Percentiles rank a stretch among this genome's conserved stretches.
Conservation (phyloP, 2,797 vertebrate species). For the Oceanodroma leucorhoa region DNA sequence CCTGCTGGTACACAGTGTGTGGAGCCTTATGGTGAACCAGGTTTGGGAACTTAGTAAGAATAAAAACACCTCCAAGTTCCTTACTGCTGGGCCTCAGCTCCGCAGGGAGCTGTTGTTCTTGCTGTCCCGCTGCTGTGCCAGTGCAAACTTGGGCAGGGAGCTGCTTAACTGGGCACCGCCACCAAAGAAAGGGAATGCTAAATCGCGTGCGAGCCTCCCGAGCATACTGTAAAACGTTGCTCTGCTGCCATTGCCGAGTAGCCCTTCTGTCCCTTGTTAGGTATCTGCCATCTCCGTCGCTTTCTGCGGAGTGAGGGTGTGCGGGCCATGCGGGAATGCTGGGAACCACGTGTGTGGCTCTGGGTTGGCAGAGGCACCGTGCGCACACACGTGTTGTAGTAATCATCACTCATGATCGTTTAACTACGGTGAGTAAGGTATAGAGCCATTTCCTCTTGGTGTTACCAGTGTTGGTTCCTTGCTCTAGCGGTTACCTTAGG, state of each 20-base stretch:
- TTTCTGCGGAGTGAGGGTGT: accelerated
- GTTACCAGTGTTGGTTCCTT: not conserved
- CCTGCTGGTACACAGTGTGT: not conserved
- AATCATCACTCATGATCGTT: not conserved
- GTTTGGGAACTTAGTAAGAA: not conserved
- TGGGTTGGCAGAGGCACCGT: not conserved
- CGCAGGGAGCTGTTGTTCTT: not conserved
- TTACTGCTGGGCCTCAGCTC: accelerated
- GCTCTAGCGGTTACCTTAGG: not conserved
- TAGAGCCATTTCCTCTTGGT: not conserved
- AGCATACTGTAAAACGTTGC: accelerated
- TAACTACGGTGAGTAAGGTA: not conserved
- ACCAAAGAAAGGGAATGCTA: not conserved
- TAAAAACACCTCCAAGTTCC: not conserved
- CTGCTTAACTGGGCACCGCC: not conserved
- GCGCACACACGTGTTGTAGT: accelerated
- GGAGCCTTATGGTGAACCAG: not conserved
- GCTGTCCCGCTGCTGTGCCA: not conserved
- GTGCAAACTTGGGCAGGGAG: not conserved
- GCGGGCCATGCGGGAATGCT: not conserved
- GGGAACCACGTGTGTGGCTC: accelerated
- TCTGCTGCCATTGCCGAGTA: not conserved
- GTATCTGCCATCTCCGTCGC: not conserved
- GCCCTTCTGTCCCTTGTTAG: not conserved
- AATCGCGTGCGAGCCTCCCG: accelerated